These are phyloP conservation scores for Bombylius discolor DNA, from an alignment of 2,888 invertebrate species.

Conservation along the genomic window DNA sequence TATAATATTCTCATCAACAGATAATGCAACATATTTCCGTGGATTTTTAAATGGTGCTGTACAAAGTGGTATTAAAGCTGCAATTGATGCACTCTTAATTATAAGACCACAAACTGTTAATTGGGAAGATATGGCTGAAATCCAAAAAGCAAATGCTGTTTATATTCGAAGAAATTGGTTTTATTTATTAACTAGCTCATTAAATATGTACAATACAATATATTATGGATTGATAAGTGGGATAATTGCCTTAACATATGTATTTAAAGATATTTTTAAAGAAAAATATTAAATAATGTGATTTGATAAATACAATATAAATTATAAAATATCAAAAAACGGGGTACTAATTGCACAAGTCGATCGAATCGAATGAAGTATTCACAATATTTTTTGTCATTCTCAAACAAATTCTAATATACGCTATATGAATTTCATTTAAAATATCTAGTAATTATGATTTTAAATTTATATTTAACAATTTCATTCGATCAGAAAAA, in stretches of 20 bases:
- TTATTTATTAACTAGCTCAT: slow-evolving; percentile 19
- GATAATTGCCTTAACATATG: not conserved
- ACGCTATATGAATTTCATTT: too few species aligned
- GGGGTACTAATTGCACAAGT: too few species aligned
- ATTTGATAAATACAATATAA: too few species aligned
- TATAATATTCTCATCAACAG: slow-evolving; percentile 29
- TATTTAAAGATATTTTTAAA: not conserved
- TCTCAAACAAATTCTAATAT: too few species aligned
- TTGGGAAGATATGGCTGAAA: slow-evolving; percentile 28
- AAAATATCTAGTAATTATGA: too few species aligned
- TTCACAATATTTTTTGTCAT: too few species aligned
- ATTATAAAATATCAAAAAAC: too few species aligned
- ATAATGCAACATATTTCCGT: slow-evolving; percentile 25
- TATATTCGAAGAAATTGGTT: slow-evolving; percentile 8
- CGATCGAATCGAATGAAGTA: too few species aligned
- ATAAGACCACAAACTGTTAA: slow-evolving; percentile 28
- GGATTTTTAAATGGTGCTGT: slow-evolving; percentile 32
- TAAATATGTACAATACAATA: slow-evolving; percentile 30
- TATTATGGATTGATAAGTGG: slow-evolving; percentile 17
- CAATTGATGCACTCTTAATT: slow-evolving; percentile 24
- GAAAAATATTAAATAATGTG: not conserved
- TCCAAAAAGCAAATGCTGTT: slow-evolving; percentile 18
- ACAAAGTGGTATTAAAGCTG: slow-evolving; percentile 31
- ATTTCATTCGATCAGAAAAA: too few species aligned
- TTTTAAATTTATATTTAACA: too few species aligned